Evolutionary conservation across 2,113 vertebrate species (phyloP).

Genomic region (Hippocampus mohnikei): DNA sequence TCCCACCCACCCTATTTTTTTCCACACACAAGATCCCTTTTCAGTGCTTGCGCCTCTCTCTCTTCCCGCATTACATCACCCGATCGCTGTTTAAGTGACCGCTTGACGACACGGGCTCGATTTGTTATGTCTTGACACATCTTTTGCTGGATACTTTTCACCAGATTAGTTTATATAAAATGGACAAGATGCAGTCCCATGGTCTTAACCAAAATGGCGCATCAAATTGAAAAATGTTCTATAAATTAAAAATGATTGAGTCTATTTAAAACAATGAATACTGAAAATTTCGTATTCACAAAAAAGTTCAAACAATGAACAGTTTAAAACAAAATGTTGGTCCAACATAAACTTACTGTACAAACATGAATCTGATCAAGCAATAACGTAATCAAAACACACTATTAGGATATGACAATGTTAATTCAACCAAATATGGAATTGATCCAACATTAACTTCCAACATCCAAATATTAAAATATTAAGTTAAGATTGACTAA

Average conservation of each 20-base stretch:
- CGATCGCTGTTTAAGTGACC: conserved; percentile 16
- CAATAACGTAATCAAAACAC: no score
- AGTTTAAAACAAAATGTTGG: not conserved
- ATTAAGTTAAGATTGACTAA: no score
- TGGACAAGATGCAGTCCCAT: not conserved
- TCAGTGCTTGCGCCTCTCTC: conserved; percentile 31
- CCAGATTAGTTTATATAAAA: not conserved
- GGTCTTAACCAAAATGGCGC: not conserved
- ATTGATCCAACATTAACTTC: not conserved
- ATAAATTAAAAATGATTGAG: not conserved
- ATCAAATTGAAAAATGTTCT: not conserved
- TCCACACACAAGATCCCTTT: conserved; percentile 11
- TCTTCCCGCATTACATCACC: conserved; percentile 36
- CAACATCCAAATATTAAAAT: not conserved
- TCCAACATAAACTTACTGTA: not conserved
- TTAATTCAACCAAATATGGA: no score
- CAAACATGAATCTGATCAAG: not conserved
- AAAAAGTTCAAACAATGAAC: not conserved
- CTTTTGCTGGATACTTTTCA: not conserved
- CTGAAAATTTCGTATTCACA: not conserved
- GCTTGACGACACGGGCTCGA: not conserved
- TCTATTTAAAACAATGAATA: no score
- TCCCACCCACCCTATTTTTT: conserved; percentile 20
- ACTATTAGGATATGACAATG: no score
- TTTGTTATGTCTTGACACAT: not conserved